Base-by-base conservation (phyloP, 2,888 invertebrate genomes). In the Platycheirus albimanus region DNA sequence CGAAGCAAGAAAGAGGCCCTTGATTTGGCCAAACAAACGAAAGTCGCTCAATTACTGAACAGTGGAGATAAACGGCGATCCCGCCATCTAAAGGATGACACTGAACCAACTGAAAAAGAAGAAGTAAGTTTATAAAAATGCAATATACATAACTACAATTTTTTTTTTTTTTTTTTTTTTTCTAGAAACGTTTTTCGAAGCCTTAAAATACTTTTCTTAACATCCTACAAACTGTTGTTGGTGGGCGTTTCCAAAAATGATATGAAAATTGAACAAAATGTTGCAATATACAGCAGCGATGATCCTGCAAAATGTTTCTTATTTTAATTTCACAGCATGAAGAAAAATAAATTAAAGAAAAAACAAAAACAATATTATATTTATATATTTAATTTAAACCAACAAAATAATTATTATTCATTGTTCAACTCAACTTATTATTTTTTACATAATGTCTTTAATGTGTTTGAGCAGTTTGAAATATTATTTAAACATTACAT, bases 1-100 rank as follows among this genome's bases (percentile, higher is more conserved):
- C 94, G 99, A 89, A 98, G 98, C 90, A 94, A 98, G 92, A 98
- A 97, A 93, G 98, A 98, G 95, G 97, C 97, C 85, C 93, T 97
- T 92, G 98, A 98, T 93, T 95, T 97, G 89, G 97, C 97, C 89
- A 97, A 97, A 92, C 97, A 97, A 92, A 95, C 97, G 72, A 96
- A 97, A 89, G 95, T 95, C 87, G 94, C 94, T 85, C 95, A 94
- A 90, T 92, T 95, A 86, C 91, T 95, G 87, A 93, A 93, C 74
- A 93, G 93, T 61, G 87, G 93, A 71, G 92, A 92, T 74, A 90
- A 90, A 86, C 88, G 92, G 76, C 91, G 92, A 81, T 92, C 92
- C 69, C 94, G 94, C 77, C 93, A 94, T 87, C 85, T 90, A 51
- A 89, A 89, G 67, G 90, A 90, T 66, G 81, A 69, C 38, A 67